Base-by-base conservation (phyloP, 2,797 vertebrate genomes). In the Falco concolor region DNA sequence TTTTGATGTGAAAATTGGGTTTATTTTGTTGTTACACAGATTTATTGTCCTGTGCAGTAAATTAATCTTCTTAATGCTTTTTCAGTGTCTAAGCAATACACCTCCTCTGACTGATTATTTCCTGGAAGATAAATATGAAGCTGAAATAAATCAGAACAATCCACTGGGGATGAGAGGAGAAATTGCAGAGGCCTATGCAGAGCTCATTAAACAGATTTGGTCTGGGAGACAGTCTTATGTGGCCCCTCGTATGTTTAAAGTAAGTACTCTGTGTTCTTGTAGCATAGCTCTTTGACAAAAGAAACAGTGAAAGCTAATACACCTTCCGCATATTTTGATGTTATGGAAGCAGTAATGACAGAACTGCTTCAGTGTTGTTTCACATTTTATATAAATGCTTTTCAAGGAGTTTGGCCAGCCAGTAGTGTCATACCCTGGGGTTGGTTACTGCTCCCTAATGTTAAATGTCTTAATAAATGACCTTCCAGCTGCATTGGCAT, bases 191-290 rank as follows among this genome's bases (percentile, higher is more conserved):
- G 98, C 99, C 84, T 99, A 99, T 9, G 99, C 99, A 28, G 99
- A 99, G 61, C 98, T 99, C 78, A 99, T 99, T 67, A 99, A 99
- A 96, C 99, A 99, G 98, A 99, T 99, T 97, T 99, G 99, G 99
- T 98, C 99, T 84, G 99, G 99, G 94, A 98, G 98, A 68, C 98
- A 98, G 91, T 98, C 98, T 87, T 98, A 99, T 0, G 99, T 99
- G 92, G 99, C 99, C 54, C 99, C 99, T 27, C 98, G 99, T 14
- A 98, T 98, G 96, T 99, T 99, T 97, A 99, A 99, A 98, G 99
- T 99, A 97, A 98, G 98, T 93, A 47, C 50, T 75, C 56, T 8
- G 2, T 20, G 13, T 89, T 34, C 68, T 67, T 67, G 42, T 25
- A 45, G 63, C 30, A 20, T 40, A 79, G 56, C 21, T 83, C 50